phyloP scores from a whole-genome alignment of 2,797 vertebrate species.

The Novumbra hubbsi region DNA sequence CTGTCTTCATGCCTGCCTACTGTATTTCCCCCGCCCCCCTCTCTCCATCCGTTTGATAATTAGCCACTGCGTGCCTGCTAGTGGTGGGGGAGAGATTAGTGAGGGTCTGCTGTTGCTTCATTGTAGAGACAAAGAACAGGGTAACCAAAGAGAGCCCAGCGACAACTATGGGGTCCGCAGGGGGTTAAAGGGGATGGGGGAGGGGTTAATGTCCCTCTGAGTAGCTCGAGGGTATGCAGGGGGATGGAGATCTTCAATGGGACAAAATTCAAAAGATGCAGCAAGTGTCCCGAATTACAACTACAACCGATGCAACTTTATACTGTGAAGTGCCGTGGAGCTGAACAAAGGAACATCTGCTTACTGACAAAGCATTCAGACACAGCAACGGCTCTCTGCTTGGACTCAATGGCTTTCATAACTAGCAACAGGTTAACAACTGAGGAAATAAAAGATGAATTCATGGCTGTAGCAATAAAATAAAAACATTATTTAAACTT shows the following conservation, averaged over 20 bases:
- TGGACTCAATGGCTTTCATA: conserved; percentile 8
- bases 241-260: conserved; percentile 51
- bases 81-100: conserved; percentile 35
- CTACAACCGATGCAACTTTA: conserved; percentile 70
- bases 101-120: conserved; percentile 24
- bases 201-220: conserved; percentile 50
- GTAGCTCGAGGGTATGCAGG: conserved; percentile 43
- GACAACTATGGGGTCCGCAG: conserved; percentile 47
- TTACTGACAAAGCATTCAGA: conserved; percentile 53
- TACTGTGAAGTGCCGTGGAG: conserved; percentile 38
- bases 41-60: not conserved
- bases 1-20: not conserved
- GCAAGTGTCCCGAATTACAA: conserved; percentile 62
- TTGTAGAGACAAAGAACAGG: conserved; percentile 43
- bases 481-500: not conserved
- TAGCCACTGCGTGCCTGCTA: not conserved
- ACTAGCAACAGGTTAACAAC: conserved; percentile 43
- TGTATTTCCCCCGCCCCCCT: not conserved
- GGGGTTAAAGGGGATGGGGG: conserved; percentile 58
- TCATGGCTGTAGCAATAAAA: not conserved
- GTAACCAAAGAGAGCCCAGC: conserved; percentile 8
- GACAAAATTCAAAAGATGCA: conserved; percentile 72
- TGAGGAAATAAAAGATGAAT: not conserved
- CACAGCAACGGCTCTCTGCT: conserved; percentile 33
- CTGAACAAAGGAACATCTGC: conserved; percentile 74